These are phyloP conservation scores for Drosophila eohydei DNA, from an alignment of 2,888 invertebrate genomes.

Conservation along the genomic window DNA sequence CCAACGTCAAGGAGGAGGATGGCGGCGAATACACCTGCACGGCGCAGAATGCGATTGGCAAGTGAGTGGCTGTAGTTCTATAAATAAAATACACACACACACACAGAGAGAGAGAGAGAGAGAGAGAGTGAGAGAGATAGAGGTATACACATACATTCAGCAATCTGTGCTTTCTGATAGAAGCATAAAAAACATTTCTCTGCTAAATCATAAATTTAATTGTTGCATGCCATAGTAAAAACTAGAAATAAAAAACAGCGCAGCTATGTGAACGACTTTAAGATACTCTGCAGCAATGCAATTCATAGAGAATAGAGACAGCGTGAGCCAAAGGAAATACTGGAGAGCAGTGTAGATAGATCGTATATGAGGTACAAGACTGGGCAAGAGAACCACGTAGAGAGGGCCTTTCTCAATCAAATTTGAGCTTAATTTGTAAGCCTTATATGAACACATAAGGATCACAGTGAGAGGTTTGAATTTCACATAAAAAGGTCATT, in stretches of 20 bases:
- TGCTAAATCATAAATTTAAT: constrained; percentile 81
- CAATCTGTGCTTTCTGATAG: constrained; percentile 34
- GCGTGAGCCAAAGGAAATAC: not conserved
- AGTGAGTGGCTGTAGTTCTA: constrained; percentile 83
- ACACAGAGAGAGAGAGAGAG: not conserved
- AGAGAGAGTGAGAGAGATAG: no score
- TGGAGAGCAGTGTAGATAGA: not conserved
- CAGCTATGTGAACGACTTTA: not conserved
- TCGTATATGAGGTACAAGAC: not conserved
- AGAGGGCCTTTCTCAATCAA: not conserved
- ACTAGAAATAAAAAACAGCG: constrained; percentile 18
- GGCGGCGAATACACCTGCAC: constrained; percentile 95
- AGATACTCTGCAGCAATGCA: not conserved
- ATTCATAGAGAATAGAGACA: not conserved
- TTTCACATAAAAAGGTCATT: no score
- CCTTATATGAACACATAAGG: no score
- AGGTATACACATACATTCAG: not conserved
- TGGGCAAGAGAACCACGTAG: no score
- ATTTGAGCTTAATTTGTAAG: not conserved
- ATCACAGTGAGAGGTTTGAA: not conserved
- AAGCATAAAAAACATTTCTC: constrained; percentile 74
- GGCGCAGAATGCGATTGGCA: constrained; percentile 93
- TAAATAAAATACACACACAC: constrained; percentile 53
- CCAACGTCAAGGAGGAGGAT: constrained; percentile 94
- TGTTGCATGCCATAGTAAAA: constrained; percentile 50